Base-by-base conservation (phyloP, 2,888 invertebrate genomes). In the Melitaea athalia region DNA sequence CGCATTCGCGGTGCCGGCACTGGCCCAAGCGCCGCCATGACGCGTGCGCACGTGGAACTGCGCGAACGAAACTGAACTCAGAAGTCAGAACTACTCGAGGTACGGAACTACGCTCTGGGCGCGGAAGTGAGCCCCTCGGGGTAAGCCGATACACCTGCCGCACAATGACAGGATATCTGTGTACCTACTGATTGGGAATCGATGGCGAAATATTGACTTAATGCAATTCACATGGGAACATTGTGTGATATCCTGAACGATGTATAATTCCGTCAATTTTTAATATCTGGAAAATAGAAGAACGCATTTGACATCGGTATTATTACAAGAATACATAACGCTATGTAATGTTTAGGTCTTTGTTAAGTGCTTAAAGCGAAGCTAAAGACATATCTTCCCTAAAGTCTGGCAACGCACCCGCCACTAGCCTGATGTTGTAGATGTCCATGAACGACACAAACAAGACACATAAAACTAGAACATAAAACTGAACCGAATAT, bases 1-100 rank as follows among this genome's bases (percentile, higher is more conserved):
- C 89, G 89, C 80, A 87, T 80, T 61, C 92, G 86, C 74, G 91
- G 91, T 38, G 85, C 86, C 60, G 91, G 90, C 57, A 89, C 82
- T 3, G 90, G 90, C 73, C 73, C 82, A 2, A 87, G 89, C 74
- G 72, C 69, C 38, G 74, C 68, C 75, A 84, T 80, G 66, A 81
- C 78, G 76, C 83, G 85, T 83, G 85, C 84, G 82, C 78, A 70
- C 77, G 77, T 70, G 67, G 50, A 79, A 78, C 75, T 77, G 78
- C 80, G 79, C 79, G 74, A 68, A 38, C 71, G 61, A 69, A 70
- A 75, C 72, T 73, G 69, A 66, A n/a, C n/a, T n/a, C n/a, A n/a
- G n/a, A n/a, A n/a, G n/a, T n/a, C n/a, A n/a, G n/a, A n/a, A 47
- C 43, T 59, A 33, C 6, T 43, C 24, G 12, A 49, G 52, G 12